A percentile compares a stretch with the other conserved stretches of the same genome.
Evolutionary conservation across 1,140 invertebrate genomes (phyloP).

Genomic region (Leptoteleia sp.): DNA sequence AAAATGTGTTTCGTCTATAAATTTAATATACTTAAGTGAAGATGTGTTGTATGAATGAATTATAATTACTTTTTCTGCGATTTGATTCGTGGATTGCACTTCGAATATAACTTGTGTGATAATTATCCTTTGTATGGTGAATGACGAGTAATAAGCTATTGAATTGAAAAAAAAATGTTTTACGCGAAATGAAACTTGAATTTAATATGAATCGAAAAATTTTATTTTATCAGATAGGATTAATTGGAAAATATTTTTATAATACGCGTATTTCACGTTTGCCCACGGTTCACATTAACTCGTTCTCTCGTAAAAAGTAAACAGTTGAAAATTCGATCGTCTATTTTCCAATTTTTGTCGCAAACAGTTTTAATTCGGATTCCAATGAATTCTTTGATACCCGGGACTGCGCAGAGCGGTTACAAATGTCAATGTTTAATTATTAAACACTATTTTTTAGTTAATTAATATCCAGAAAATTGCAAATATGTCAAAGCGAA

Average conservation of each 20-base stretch:
- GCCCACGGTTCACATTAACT: background rate
- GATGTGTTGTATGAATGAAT: too few species aligned
- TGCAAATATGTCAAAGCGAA: slow-evolving; percentile 16
- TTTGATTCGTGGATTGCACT: too few species aligned
- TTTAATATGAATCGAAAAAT: too few species aligned
- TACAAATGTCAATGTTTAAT: slow-evolving; percentile 55
- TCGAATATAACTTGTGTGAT: too few species aligned
- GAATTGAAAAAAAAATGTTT: too few species aligned
- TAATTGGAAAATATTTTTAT: slow-evolving; percentile 1
- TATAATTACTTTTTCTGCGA: too few species aligned
- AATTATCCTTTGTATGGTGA: too few species aligned
- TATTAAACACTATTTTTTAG: slow-evolving; percentile 53
- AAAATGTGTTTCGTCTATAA: too few species aligned
- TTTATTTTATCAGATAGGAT: background rate
- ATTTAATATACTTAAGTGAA: too few species aligned
- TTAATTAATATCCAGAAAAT: slow-evolving; percentile 50
- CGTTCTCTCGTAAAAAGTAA: slow-evolving; percentile 17
- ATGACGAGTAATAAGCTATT: too few species aligned
- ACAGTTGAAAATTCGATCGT: slow-evolving; percentile 38
- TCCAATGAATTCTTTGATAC: slow-evolving; percentile 43
- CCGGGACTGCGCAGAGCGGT: slow-evolving; percentile 1
- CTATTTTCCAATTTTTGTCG: slow-evolving; percentile 46
- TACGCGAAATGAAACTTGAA: too few species aligned
- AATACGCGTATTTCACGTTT: background rate
- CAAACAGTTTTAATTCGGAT: slow-evolving; percentile 51